Percentiles rank a stretch among this genome's conserved stretches.
Conservation (phyloP, 2,888 invertebrate species). For the Tricholauxania praeusta region DNA sequence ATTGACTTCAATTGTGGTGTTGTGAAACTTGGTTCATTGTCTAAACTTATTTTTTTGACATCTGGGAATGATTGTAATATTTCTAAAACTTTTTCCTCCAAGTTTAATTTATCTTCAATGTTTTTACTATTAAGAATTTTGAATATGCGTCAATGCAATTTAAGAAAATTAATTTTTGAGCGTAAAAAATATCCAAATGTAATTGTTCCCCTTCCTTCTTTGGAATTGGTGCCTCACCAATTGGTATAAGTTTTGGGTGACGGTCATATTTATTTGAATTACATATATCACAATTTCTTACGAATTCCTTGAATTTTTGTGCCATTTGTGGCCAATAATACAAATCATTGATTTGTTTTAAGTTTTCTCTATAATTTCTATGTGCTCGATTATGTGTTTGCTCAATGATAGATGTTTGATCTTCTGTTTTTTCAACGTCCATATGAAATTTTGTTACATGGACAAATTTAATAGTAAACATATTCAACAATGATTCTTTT, state of each 20-base stretch:
- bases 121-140: conserved; percentile 39
- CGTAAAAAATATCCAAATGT: conserved; percentile 39
- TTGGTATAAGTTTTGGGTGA: conserved; percentile 40
- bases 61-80: no score
- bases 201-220: conserved; percentile 40
- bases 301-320: conserved; percentile 7
- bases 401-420: no score
- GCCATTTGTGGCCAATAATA: no score
- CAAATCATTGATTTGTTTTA: no score
- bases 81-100: no score
- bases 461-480: no score
- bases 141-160: conserved; percentile 38
- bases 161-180: conserved; percentile 36
- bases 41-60: conserved; percentile 20
- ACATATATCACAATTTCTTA: conserved; percentile 35
- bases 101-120: conserved; percentile 36
- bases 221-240: no score
- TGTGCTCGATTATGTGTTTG: no score
- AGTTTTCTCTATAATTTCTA: no score
- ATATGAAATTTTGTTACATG: no score
- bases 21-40: conserved; percentile 33
- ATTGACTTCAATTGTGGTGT: conserved; percentile 41
- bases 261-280: conserved; percentile 41
- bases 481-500: no score
- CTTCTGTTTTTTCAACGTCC: no score